Base-by-base conservation (phyloP, 2,888 invertebrate genomes). In the Meiosimyza decipiens region DNA sequence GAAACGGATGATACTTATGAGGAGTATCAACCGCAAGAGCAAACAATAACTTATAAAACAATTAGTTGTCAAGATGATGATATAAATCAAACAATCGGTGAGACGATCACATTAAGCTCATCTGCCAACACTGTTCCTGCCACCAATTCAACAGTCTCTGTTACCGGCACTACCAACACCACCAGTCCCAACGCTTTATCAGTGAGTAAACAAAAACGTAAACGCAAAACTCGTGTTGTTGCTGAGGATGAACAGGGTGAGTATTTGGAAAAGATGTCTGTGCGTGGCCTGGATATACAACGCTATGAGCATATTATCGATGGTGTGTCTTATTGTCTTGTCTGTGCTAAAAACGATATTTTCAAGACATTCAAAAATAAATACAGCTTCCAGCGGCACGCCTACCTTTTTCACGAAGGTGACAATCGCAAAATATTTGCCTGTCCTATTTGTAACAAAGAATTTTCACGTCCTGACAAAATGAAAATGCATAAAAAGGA, bases 401-500 rank as follows among this genome's bases (percentile, higher is more conserved):
- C 85, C 16, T 85, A 85, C 76, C 84, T 85, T 40, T 85, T 85
- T 62, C 85, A 85, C 67, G 85, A 85, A 75, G 85, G 85, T 6
- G 84, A 82, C 52, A 85, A 86, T 74, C 85, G 85, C 49, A 85
- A 85, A 79, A 83, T 85, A 64, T 85, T 85, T 68, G 85, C 85
- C 12, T 85, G 85, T 72, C 86, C 85, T 69, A 82, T 85, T 49
- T 85, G 85, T 77, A 85, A 84, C 76, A 85, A 85, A 74, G 85
- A 85, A 75, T 85, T 85, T 76, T 85, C 85, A 57, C 81, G 85
- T 0, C 85, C 85, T 1, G 85, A 85, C 70, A 85, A 85, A 76
- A 85, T 85, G 85, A 85, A 85, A 77, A 84, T 85, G 85, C 85
- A 85, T 78, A 85, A 85, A 74, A 85, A 85, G 77, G 85, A 85